phyloP scores from a whole-genome alignment of 2,797 vertebrate genomes.

The Myiothlypis coronata region DNA sequence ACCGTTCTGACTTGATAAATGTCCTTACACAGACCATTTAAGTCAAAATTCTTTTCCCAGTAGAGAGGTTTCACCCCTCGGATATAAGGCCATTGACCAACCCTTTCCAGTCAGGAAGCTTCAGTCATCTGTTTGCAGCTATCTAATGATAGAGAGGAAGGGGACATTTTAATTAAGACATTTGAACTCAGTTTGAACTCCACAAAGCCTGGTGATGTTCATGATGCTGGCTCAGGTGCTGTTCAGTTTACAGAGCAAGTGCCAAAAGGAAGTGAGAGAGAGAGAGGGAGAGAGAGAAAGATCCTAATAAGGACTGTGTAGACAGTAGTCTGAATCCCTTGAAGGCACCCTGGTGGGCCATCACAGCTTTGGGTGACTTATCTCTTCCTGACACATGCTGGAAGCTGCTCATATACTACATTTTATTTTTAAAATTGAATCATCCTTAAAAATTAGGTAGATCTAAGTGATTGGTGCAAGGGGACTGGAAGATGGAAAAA shows the following conservation, averaged over 20 bases:
- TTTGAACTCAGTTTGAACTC: conserved; percentile 58
- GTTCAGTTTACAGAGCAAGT: conserved; percentile 22
- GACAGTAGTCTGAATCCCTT: conserved; percentile 6
- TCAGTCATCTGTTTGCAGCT: conserved; percentile 48
- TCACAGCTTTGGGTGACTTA: conserved; percentile 52
- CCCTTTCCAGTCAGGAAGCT: conserved; percentile 53
- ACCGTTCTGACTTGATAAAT: not conserved
- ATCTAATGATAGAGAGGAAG: conserved; percentile 54
- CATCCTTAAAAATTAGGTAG: not conserved
- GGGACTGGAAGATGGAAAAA: not conserved
- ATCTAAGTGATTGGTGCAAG: not conserved
- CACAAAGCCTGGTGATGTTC: conserved; percentile 3
- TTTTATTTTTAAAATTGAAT: conserved; percentile 58
- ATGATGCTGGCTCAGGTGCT: conserved; percentile 43
- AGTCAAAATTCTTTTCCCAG: conserved; percentile 21
- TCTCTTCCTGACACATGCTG: conserved; percentile 66
- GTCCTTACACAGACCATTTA: not conserved
- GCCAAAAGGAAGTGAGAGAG: conserved; percentile 56
- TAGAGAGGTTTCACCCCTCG: conserved; percentile 11
- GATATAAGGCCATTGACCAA: conserved; percentile 55
- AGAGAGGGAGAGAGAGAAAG: not conserved
- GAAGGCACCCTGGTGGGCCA: conserved; percentile 56
- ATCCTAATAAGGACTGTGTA: conserved; percentile 45
- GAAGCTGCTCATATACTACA: not conserved
- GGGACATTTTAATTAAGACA: conserved; percentile 52